phyloP scores from a whole-genome alignment of 2,888 invertebrate species.

The Silvanus unidentatus region DNA sequence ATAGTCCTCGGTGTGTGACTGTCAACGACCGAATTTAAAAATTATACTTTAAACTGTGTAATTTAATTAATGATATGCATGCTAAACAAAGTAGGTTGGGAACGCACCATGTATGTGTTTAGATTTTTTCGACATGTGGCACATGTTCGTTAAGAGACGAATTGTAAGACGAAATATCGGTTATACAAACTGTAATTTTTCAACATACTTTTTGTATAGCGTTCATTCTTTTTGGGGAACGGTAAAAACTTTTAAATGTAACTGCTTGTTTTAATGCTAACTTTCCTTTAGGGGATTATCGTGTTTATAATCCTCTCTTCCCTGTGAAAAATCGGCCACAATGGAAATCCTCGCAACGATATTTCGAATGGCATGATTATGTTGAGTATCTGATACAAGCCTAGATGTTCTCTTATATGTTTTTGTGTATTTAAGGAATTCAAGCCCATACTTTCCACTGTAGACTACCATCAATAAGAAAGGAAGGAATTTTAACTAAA shows the following conservation, averaged over 20 bases:
- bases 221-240: no score
- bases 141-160: constrained; percentile 1
- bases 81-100: constrained; percentile 31
- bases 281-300: no score
- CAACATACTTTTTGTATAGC: constrained; percentile 1
- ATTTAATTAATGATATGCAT: constrained; percentile 35
- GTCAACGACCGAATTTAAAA: constrained; percentile 38
- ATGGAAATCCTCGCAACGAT: no score
- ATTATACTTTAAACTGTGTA: constrained; percentile 31
- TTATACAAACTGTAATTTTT: constrained; percentile 26
- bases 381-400: no score
- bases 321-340: no score
- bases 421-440: constrained; percentile 27
- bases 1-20: constrained; percentile 34
- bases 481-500: constrained; percentile 42
- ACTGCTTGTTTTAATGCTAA: no score
- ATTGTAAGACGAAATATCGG: constrained; percentile 1
- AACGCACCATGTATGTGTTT: constrained; percentile 28
- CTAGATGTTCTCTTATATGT: no score
- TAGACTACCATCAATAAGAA: constrained; percentile 33
- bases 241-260: no score
- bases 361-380: no score
- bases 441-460: constrained; percentile 29
- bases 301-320: no score
- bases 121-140: constrained; percentile 31